These are phyloP conservation scores for Psilanteris sp. DNA, from an alignment of 1,140 invertebrate genomes.

Conservation along the genomic window DNA sequence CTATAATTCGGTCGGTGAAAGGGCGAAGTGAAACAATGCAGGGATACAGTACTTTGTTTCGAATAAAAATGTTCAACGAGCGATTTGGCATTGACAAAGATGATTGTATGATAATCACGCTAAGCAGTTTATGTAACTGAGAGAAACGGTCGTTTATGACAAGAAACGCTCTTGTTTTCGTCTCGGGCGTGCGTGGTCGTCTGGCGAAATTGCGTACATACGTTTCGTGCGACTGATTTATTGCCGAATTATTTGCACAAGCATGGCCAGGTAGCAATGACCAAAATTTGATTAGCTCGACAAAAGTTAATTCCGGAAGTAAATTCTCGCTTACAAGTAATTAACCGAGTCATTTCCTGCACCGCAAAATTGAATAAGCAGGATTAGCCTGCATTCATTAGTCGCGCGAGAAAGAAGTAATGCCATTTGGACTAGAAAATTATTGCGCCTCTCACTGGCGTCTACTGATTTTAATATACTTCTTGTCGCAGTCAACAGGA, in stretches of 20 bases:
- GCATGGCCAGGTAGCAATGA: too few species aligned
- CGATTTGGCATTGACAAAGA: constrained; percentile 16
- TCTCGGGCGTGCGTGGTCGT: too few species aligned
- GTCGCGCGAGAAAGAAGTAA: constrained; percentile 32
- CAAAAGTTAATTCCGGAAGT: constrained; percentile 1
- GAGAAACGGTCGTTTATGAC: too few species aligned
- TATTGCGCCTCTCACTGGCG: constrained; percentile 4
- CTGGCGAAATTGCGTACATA: too few species aligned
- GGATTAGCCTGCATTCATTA: constrained; percentile 32
- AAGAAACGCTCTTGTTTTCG: too few species aligned
- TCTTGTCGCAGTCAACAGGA: too few species aligned
- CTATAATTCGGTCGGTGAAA: constrained; percentile 31
- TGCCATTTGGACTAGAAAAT: constrained; percentile 32
- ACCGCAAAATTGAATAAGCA: constrained; percentile 28
- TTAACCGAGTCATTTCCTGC: constrained; percentile 28
- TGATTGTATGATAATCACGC: constrained; percentile 35
- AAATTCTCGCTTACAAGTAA: constrained; percentile 16
- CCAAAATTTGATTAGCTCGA: too few species aligned
- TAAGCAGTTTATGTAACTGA: constrained; percentile 46
- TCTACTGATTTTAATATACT: constrained; percentile 1
- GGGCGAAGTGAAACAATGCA: constrained; percentile 20
- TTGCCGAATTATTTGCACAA: too few species aligned
- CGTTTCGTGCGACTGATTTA: too few species aligned
- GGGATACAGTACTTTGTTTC: background rate
- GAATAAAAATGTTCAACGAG: constrained; percentile 15